phyloP scores from a whole-genome alignment of 2,888 invertebrate genomes.

The Rambutsinella grinnellia region DNA sequence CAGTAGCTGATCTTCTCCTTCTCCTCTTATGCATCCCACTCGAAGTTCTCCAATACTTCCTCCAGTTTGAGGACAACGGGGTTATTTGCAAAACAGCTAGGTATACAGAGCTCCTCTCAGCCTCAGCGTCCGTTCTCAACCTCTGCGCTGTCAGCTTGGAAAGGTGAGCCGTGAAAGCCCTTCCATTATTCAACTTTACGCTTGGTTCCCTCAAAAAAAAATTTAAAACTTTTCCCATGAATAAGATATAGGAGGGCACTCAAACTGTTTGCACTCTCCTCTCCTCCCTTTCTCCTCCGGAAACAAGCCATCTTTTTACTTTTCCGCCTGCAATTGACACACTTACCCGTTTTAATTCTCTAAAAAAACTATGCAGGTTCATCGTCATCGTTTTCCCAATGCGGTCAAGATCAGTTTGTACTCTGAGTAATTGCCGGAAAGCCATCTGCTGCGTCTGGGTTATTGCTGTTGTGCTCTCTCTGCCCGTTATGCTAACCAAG shows the following conservation, averaged over 20 bases:
- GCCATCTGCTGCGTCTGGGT: constrained; percentile 71
- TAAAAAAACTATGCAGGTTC: constrained; percentile 71
- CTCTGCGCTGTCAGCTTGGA: constrained; percentile 72
- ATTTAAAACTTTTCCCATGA: too few relatives aligned
- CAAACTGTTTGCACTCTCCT: too few relatives aligned
- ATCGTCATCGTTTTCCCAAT: constrained; percentile 73
- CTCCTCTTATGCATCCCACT: constrained; percentile 71
- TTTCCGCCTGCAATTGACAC: too few relatives aligned
- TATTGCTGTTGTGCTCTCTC: constrained; percentile 69
- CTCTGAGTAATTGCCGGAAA: constrained; percentile 71
- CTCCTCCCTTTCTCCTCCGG: too few relatives aligned
- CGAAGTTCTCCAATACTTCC: constrained; percentile 70
- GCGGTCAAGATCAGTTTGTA: constrained; percentile 71
- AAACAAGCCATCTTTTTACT: too few relatives aligned
- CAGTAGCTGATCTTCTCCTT: constrained; percentile 71
- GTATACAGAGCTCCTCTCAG: constrained; percentile 71
- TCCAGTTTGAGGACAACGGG: constrained; percentile 70
- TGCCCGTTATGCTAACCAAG: constrained; percentile 70
- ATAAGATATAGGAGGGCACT: too few relatives aligned
- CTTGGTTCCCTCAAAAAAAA: too few relatives aligned
- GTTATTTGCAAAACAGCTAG: constrained; percentile 71
- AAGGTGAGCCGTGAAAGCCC: constrained; percentile 68
- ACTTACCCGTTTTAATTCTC: too few relatives aligned
- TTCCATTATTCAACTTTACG: too few relatives aligned
- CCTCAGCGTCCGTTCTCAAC: constrained; percentile 72